Conservation (phyloP, 2,113 vertebrate species). For the Chrysemys picta region DNA sequence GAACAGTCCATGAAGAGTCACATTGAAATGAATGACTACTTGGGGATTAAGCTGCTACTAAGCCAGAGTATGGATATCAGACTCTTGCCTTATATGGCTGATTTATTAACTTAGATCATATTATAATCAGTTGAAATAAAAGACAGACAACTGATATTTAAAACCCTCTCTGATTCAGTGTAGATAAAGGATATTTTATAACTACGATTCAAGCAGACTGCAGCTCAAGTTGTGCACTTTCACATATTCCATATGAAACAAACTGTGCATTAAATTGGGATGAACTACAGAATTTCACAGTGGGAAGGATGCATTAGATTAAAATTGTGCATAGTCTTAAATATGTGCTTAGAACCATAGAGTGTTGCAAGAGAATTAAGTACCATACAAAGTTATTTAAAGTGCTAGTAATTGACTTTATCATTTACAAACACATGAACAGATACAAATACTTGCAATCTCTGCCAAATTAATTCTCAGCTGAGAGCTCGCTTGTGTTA, state of each 20-base stretch:
- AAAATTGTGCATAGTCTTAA: slow-evolving; percentile 68
- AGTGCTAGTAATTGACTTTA: slow-evolving; percentile 76
- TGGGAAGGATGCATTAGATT: slow-evolving; percentile 68
- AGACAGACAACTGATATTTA: not conserved
- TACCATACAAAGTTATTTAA: slow-evolving; percentile 53
- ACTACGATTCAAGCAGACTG: not conserved
- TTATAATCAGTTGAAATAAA: slow-evolving; percentile 3
- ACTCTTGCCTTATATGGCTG: not conserved
- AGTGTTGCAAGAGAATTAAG: slow-evolving; percentile 57
- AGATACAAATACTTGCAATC: slow-evolving; percentile 64
- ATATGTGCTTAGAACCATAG: slow-evolving; percentile 46
- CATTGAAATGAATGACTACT: not conserved
- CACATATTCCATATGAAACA: slow-evolving; percentile 59
- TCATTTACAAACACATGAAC: slow-evolving; percentile 80
- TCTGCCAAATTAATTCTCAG: slow-evolving; percentile 80
- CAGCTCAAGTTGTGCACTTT: not conserved
- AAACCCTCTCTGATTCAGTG: not conserved
- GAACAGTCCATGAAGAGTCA: not conserved
- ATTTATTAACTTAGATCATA: not conserved
- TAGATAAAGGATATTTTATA: not conserved
- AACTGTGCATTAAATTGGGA: slow-evolving; percentile 76
- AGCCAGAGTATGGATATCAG: not conserved
- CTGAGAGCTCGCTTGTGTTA: slow-evolving; percentile 67
- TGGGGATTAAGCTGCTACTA: not conserved
- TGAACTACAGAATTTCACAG: slow-evolving; percentile 75